Evolutionary conservation across 2,113 vertebrate genomes (phyloP).

Genomic region (Thunnus maccoyii): DNA sequence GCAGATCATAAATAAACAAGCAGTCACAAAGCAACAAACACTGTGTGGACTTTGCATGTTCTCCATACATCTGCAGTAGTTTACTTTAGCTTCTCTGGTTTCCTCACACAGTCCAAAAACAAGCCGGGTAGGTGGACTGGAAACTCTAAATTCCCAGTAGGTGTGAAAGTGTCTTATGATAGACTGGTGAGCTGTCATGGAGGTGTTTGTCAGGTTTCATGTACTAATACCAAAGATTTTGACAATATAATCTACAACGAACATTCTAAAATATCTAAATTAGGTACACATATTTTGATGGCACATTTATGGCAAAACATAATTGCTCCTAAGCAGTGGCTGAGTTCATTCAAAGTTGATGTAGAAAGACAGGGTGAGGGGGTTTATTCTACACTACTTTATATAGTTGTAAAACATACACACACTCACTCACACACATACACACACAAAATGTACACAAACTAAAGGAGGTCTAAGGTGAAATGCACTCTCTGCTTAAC

Average conservation of each 20-base stretch:
- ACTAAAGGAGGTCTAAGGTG: conserved; percentile 30
- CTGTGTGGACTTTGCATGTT: conserved; percentile 9
- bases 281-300: background rate
- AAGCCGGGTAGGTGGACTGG: background rate
- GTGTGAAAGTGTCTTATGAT: conserved; percentile 16
- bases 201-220: background rate
- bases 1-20: conserved; percentile 27
- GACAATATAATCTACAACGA: background rate
- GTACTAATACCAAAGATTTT: background rate
- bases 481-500: conserved; percentile 10
- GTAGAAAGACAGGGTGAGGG: conserved; percentile 15
- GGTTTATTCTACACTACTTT: conserved; percentile 23
- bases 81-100: background rate
- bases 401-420: conserved; percentile 39
- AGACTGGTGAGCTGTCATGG: background rate
- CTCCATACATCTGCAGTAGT: background rate
- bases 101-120: background rate
- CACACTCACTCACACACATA: conserved; percentile 11
- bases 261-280: background rate
- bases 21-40: background rate
- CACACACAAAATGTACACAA: background rate
- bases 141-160: background rate
- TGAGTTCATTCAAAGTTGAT: conserved; percentile 44
- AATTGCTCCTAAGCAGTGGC: background rate
- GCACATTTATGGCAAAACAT: background rate